Conservation (phyloP, 2,888 invertebrate species). For the Uloborus plumipes region DNA sequence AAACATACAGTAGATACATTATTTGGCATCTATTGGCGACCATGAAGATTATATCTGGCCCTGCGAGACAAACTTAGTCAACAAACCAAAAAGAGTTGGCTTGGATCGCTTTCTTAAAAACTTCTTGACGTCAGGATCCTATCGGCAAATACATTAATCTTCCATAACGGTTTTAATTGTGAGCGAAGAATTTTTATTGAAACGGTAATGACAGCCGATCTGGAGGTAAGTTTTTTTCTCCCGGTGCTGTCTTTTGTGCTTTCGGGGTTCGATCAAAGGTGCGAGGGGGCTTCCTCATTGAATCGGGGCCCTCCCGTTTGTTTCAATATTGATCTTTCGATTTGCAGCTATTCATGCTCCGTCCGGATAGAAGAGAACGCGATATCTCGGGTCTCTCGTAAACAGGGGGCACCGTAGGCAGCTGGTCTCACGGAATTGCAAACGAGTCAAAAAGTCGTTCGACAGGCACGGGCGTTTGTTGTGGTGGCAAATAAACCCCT, state of each 20-base stretch:
- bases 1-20: background rate
- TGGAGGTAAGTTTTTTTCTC: slow-evolving; percentile 33
- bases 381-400: slow-evolving; percentile 36
- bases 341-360: slow-evolving; percentile 33
- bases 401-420: slow-evolving; percentile 44
- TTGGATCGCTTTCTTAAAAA: slow-evolving; percentile 1
- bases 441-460: slow-evolving; percentile 43
- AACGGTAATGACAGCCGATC: slow-evolving; percentile 30
- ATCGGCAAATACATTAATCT: slow-evolving; percentile 62
- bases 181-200: slow-evolving; percentile 60
- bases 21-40: slow-evolving; percentile 6
- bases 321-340: slow-evolving; percentile 63
- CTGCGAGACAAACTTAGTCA: background rate
- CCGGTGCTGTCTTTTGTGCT: slow-evolving; percentile 16
- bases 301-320: slow-evolving; percentile 49
- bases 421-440: slow-evolving; percentile 40
- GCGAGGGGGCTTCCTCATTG: slow-evolving; percentile 12
- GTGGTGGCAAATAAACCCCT: slow-evolving; percentile 60
- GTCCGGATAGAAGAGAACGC: slow-evolving; percentile 52
- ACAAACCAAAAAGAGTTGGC: slow-evolving; percentile 10
- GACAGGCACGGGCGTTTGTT: slow-evolving; percentile 51
- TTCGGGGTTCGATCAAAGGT: slow-evolving; percentile 12
- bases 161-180: slow-evolving; percentile 63
- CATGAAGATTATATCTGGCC: background rate
- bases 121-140: slow-evolving; percentile 26